These are phyloP conservation scores for Botia almorhae DNA, from an alignment of 2,797 vertebrate species.

Conservation along the genomic window DNA sequence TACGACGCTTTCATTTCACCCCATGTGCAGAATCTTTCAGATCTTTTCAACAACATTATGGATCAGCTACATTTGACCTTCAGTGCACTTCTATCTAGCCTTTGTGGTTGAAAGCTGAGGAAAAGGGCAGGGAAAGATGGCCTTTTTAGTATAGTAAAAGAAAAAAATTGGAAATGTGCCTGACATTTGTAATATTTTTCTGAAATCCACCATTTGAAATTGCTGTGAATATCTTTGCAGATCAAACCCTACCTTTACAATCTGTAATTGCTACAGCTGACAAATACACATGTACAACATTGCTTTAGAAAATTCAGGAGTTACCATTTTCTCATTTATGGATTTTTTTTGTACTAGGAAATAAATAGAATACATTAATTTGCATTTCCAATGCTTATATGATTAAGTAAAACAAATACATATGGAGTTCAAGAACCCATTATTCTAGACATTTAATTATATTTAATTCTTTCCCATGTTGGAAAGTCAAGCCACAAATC, in stretches of 20 bases:
- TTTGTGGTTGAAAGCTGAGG: neutral
- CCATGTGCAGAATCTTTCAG: conserved; percentile 45
- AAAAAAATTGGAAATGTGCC: neutral
- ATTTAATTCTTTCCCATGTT: too few relatives aligned
- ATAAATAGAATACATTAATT: too few relatives aligned
- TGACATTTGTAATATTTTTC: neutral
- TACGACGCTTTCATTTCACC: conserved; percentile 47
- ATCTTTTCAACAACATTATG: conserved; percentile 37
- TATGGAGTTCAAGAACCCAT: too few relatives aligned
- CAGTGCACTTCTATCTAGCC: neutral
- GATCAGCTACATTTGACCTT: conserved; percentile 28
- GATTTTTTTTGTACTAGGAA: too few relatives aligned
- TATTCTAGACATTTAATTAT: too few relatives aligned
- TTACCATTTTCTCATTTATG: too few relatives aligned
- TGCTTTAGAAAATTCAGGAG: too few relatives aligned
- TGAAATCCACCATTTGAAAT: conserved; percentile 32
- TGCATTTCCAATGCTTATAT: too few relatives aligned
- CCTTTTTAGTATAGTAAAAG: neutral
- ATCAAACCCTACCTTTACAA: neutral
- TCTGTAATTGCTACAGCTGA: neutral
- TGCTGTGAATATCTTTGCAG: neutral
- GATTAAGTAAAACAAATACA: too few relatives aligned
- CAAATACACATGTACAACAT: neutral
- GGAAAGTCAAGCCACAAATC: too few relatives aligned
- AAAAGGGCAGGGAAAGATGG: neutral